Conservation (phyloP, 2,797 vertebrate genomes). For the Ctenochaetus hawaiiensis region DNA sequence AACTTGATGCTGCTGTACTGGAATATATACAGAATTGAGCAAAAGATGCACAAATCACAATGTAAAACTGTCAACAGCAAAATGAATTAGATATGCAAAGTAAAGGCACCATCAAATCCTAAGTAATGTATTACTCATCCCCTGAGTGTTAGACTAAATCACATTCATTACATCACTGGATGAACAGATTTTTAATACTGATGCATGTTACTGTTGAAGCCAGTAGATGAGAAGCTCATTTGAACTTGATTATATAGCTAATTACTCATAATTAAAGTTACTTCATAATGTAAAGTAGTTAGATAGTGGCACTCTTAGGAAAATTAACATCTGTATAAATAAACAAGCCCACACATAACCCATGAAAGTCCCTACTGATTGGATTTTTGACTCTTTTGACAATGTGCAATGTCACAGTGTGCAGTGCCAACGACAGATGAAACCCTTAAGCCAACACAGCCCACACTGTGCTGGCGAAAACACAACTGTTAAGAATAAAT, state of each 20-base stretch:
- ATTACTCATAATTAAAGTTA: background rate
- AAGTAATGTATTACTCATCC: background rate
- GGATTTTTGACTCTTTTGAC: conserved; percentile 47
- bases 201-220: background rate
- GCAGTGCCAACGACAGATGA: conserved; percentile 28
- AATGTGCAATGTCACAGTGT: conserved; percentile 45
- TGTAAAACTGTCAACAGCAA: background rate
- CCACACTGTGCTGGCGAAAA: conserved; percentile 45
- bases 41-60: background rate
- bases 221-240: too few species aligned
- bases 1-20: background rate
- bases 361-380: conserved; percentile 15
- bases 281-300: background rate
- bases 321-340: background rate
- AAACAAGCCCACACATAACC: conserved; percentile 22
- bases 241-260: too few species aligned
- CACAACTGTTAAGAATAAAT: conserved; percentile 49
- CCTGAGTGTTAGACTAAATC: background rate
- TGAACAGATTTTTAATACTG: background rate
- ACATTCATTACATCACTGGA: background rate
- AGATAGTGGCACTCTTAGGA: background rate
- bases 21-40: background rate
- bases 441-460: conserved; percentile 45
- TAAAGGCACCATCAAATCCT: background rate
- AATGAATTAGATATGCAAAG: background rate